These are phyloP conservation scores for Yponomeuta cagnagella DNA, from an alignment of 2,888 invertebrate genomes.

Conservation along the genomic window DNA sequence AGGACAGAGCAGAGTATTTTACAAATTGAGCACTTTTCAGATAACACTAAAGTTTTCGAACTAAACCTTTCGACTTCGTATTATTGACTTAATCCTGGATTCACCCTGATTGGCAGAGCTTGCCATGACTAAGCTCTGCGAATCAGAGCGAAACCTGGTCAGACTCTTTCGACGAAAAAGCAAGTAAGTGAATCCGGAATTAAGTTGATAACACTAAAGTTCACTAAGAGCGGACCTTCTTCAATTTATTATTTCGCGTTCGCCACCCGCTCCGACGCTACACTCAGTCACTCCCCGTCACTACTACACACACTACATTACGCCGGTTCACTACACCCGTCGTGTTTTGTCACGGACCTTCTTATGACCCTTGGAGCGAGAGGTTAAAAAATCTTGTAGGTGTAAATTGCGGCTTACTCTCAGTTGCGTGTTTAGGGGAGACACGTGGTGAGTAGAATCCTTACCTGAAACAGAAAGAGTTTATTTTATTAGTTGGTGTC, in stretches of 20 bases:
- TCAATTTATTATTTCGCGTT: neutral
- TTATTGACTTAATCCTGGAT: too few species aligned
- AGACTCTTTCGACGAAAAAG: too few species aligned
- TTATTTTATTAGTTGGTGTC: too few species aligned
- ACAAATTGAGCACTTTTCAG: too few species aligned
- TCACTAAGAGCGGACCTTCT: neutral
- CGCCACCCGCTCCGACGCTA: constrained; percentile 16
- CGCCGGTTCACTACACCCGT: neutral
- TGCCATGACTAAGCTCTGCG: too few species aligned
- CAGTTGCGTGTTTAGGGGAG: neutral
- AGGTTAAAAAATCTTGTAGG: neutral
- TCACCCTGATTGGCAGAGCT: too few species aligned
- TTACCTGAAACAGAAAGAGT: neutral
- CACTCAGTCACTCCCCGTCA: constrained; percentile 28
- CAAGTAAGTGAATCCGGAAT: too few species aligned
- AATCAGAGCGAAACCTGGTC: too few species aligned
- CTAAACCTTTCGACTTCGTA: too few species aligned
- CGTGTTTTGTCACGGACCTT: constrained; percentile 5
- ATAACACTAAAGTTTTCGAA: too few species aligned
- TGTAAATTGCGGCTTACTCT: neutral
- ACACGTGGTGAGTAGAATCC: neutral
- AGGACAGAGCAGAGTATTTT: too few species aligned
- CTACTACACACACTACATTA: constrained; percentile 18
- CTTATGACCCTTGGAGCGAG: neutral
- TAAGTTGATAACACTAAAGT: too few species aligned